Evolutionary conservation across 2,888 invertebrate genomes (phyloP).

Genomic region (Stramonita haemastoma): DNA sequence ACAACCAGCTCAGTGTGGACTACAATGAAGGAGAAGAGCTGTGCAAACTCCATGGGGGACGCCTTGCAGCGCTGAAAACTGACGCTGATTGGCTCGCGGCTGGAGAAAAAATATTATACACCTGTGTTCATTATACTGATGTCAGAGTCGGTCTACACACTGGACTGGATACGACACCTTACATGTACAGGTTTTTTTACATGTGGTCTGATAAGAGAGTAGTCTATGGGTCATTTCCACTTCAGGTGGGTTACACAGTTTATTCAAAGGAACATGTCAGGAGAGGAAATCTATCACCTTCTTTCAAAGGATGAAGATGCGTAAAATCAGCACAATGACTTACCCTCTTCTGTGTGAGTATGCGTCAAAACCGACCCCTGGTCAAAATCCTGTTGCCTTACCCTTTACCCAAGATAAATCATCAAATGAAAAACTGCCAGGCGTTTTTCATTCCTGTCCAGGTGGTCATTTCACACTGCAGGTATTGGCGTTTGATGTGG

Average conservation of each 20-base stretch:
- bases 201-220: constrained; percentile 11
- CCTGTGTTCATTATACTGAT: not conserved
- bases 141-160: not conserved
- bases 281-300: not conserved
- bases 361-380: not conserved
- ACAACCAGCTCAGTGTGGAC: too few species aligned
- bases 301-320: too few species aligned
- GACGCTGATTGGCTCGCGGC: not conserved
- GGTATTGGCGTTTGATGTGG: not conserved
- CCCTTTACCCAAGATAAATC: not conserved
- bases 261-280: too few species aligned
- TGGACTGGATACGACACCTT: not conserved
- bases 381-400: too few species aligned
- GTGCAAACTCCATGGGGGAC: not conserved
- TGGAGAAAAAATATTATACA: too few species aligned
- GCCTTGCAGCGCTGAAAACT: not conserved
- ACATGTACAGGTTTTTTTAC: not conserved
- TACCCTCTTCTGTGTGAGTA: not conserved
- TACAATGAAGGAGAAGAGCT: not conserved
- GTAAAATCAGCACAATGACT: not conserved
- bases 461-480: not conserved
- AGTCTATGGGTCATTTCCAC: not conserved
- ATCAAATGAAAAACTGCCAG: too few species aligned
- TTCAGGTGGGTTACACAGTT: too few species aligned
- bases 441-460: not conserved